Conservation (phyloP, 1,140 invertebrate genomes). For the Bombus vancouverensis region DNA sequence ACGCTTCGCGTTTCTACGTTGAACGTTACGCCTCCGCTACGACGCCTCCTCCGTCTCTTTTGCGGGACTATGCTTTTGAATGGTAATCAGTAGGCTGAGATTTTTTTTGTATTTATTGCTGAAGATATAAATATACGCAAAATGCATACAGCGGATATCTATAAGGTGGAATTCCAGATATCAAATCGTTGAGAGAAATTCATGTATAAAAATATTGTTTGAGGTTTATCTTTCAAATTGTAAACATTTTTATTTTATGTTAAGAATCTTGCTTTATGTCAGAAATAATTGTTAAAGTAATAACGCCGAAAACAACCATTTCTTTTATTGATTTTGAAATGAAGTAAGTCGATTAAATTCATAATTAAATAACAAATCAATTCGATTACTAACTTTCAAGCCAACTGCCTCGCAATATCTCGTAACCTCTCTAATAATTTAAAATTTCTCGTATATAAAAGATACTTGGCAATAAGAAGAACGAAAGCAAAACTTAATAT, state of each 20-base stretch:
- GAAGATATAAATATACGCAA: not conserved
- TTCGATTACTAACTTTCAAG: not conserved
- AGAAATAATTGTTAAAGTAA: no score
- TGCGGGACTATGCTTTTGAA: not conserved
- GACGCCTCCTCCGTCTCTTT: not conserved
- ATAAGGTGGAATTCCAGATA: no score
- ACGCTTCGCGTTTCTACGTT: not conserved
- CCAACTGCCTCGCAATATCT: not conserved
- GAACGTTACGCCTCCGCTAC: not conserved
- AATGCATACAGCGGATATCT: not conserved
- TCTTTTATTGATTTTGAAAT: no score
- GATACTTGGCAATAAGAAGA: not conserved
- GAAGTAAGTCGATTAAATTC: no score
- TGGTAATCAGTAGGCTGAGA: not conserved
- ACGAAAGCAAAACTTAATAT: not conserved
- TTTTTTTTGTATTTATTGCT: not conserved
- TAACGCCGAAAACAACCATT: no score
- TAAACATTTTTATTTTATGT: no score
- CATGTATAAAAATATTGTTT: no score
- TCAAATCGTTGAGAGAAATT: no score
- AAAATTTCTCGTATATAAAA: not conserved
- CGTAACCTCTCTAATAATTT: not conserved
- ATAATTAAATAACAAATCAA: not conserved
- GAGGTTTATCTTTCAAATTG: no score
- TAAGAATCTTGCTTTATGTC: no score